Conservation (phyloP, 2,113 vertebrate species). For the Tychaedon coryphoeus region DNA sequence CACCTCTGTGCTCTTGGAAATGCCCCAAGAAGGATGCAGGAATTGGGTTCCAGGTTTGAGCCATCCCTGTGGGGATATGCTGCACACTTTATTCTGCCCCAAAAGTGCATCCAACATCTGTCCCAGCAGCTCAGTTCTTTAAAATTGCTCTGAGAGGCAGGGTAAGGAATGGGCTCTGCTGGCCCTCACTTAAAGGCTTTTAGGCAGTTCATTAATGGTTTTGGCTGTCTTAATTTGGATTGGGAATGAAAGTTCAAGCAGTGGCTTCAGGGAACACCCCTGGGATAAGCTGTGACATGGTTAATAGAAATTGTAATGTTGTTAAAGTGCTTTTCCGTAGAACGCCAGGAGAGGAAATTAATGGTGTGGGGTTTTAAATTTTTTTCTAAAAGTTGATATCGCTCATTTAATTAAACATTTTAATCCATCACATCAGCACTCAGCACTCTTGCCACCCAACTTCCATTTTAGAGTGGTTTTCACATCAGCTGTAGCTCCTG, state of each 20-base stretch:
- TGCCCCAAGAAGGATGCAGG: neutral
- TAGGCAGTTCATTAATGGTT: neutral
- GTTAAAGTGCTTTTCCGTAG: conserved; percentile 12
- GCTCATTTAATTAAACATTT: neutral
- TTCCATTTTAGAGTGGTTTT: neutral
- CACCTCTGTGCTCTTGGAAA: neutral
- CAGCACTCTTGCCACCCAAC: neutral
- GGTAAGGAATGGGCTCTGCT: neutral
- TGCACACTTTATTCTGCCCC: neutral
- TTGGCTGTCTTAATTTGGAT: conserved; percentile 21
- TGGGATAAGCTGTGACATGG: conserved; percentile 3
- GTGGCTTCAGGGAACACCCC: neutral
- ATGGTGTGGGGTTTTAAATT: neutral
- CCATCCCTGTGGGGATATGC: neutral
- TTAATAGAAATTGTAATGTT: conserved; percentile 26
- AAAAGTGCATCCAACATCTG: neutral
- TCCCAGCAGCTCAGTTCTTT: neutral
- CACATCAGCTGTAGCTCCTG: neutral
- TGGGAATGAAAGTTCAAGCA: conserved; percentile 15
- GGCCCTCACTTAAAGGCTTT: neutral
- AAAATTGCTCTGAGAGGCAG: neutral
- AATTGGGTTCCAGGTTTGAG: neutral
- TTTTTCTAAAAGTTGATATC: neutral
- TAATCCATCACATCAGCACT: neutral
- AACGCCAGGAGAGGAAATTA: neutral